These are phyloP conservation scores for Drosophila bocki DNA, from an alignment of 1,140 invertebrate species.

Conservation along the genomic window DNA sequence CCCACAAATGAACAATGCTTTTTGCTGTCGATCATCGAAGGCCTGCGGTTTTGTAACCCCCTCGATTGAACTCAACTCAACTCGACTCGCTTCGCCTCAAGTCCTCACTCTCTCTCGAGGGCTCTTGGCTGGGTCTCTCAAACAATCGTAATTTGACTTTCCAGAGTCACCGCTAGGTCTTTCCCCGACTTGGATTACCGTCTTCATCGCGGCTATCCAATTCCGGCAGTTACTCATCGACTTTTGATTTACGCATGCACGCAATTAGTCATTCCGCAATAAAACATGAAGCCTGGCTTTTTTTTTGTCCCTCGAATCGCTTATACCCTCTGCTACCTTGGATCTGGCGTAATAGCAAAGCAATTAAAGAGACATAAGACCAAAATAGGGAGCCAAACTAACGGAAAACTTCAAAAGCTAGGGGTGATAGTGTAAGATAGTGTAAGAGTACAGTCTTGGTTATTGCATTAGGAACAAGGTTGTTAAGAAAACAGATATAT, in stretches of 20 bases:
- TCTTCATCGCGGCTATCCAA: conserved; percentile 21
- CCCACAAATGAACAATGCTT: conserved; percentile 27
- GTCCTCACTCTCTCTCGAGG: conserved; percentile 12
- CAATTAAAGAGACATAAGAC: conserved; percentile 10
- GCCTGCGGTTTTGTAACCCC: conserved; percentile 31
- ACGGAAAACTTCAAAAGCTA: conserved; percentile 37
- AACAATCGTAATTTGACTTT: conserved; percentile 25
- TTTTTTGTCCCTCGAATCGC: background rate
- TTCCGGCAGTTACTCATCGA: conserved; percentile 38
- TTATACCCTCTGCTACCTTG: conserved; percentile 27
- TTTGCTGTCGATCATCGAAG: conserved; percentile 24
- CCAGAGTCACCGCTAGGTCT: conserved; percentile 13
- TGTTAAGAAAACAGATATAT: background rate
- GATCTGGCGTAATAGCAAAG: conserved; percentile 1
- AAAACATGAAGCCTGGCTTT: background rate
- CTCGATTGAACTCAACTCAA: conserved; percentile 7
- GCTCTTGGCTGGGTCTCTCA: conserved; percentile 6
- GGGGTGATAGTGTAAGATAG: conserved; percentile 6
- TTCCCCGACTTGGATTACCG: conserved; percentile 28
- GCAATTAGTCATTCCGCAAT: conserved; percentile 44
- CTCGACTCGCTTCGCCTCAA: background rate
- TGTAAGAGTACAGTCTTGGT: background rate
- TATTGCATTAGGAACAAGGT: background rate
- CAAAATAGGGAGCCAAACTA: conserved; percentile 13
- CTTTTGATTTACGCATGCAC: conserved; percentile 37